A percentile compares a stretch with the other conserved stretches of the same genome.
Evolutionary conservation across 2,888 invertebrate genomes (phyloP).

Genomic region (Leucoma salicis): DNA sequence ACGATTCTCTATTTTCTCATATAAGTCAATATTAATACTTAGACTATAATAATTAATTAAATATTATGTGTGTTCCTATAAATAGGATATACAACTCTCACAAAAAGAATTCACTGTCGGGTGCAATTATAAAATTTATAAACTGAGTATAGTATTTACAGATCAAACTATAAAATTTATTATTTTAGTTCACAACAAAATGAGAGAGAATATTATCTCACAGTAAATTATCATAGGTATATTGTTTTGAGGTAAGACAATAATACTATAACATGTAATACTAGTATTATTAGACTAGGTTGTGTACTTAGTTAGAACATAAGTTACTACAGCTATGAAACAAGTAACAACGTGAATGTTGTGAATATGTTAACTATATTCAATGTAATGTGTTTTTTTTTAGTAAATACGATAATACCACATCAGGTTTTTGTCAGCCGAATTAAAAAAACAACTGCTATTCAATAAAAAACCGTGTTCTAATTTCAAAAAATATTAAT

Average conservation of each 20-base stretch:
- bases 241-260: constrained; percentile 35
- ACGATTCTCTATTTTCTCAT: constrained; percentile 45
- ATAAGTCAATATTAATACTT: constrained; percentile 41
- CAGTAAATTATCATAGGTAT: constrained; percentile 10
- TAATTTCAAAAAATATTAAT: too few relatives aligned
- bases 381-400: too few relatives aligned
- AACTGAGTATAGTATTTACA: constrained; percentile 38
- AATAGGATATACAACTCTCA: constrained; percentile 23
- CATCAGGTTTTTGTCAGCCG: too few relatives aligned
- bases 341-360: neutral
- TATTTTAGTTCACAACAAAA: constrained; percentile 12
- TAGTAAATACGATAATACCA: too few relatives aligned
- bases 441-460: too few relatives aligned
- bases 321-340: constrained; percentile 22
- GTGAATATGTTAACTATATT: too few relatives aligned
- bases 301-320: constrained; percentile 22
- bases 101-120: constrained; percentile 30
- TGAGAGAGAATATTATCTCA: neutral
- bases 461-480: too few relatives aligned
- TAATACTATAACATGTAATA: constrained; percentile 32
- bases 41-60: constrained; percentile 36
- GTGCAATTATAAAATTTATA: constrained; percentile 34
- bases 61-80: constrained; percentile 34
- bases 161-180: constrained; percentile 29
- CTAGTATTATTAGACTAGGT: constrained; percentile 34